Percentiles rank a stretch among this genome's conserved stretches.
phyloP scores from a whole-genome alignment of 2,113 vertebrate species.

The Uropsilus gracilis region DNA sequence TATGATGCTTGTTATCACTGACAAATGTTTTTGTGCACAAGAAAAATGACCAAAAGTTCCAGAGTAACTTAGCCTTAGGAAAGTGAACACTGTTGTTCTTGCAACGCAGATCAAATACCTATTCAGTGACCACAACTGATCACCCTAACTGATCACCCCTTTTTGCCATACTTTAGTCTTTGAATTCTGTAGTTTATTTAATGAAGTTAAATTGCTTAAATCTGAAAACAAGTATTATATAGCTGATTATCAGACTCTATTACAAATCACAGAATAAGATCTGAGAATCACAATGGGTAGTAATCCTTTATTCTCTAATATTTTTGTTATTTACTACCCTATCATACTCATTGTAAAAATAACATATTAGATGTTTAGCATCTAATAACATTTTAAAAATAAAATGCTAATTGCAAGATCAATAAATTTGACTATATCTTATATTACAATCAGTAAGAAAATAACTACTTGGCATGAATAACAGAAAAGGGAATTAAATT shows the following conservation, averaged over 20 bases:
- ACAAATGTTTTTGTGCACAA: neutral
- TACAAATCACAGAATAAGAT: neutral
- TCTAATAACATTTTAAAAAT: too few relatives aligned
- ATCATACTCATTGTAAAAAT: too few relatives aligned
- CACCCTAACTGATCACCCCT: neutral
- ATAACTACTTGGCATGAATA: too few relatives aligned
- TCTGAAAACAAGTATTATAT: neutral
- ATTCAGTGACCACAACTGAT: neutral
- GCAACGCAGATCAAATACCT: neutral
- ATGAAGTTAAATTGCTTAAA: neutral
- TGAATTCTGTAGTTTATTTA: neutral
- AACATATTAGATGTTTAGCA: too few relatives aligned
- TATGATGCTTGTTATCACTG: neutral
- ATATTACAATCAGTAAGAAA: too few relatives aligned
- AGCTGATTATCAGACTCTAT: neutral
- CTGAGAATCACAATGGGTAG: neutral
- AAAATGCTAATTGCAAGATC: too few relatives aligned
- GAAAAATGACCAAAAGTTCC: neutral
- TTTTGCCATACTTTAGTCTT: neutral
- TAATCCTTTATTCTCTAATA: too few relatives aligned
- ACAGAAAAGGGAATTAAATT: too few relatives aligned
- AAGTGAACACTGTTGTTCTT: neutral
- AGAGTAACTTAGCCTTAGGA: neutral
- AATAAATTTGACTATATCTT: too few relatives aligned
- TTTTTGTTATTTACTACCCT: too few relatives aligned